Percentiles rank a stretch among this genome's conserved stretches.
phyloP scores from a whole-genome alignment of 2,797 vertebrate genomes.

The Danio kyathit region DNA sequence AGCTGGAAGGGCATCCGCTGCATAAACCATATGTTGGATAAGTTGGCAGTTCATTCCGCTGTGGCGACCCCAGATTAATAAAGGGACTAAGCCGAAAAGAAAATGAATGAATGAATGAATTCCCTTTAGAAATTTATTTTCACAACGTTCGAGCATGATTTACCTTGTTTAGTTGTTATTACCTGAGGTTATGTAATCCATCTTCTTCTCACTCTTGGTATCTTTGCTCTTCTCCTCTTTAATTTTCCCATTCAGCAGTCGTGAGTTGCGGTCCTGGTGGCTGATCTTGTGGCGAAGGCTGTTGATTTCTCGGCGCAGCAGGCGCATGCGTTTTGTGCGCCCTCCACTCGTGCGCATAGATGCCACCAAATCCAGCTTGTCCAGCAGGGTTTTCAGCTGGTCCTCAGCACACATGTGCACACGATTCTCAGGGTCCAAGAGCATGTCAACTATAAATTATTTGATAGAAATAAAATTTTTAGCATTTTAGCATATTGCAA shows the following conservation, averaged over 20 bases:
- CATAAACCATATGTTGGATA: too few relatives aligned
- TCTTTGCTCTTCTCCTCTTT: slow-evolving; percentile 64
- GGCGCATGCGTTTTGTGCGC: slow-evolving; percentile 90
- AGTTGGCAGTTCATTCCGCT: too few relatives aligned
- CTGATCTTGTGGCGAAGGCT: slow-evolving; percentile 86
- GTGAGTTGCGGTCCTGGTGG: slow-evolving; percentile 79
- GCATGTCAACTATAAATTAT: slow-evolving; percentile 86
- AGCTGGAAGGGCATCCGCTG: too few relatives aligned
- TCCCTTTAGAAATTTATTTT: background rate
- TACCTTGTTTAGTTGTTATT: background rate
- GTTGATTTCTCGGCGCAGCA: slow-evolving; percentile 94
- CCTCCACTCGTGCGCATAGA: slow-evolving; percentile 91
- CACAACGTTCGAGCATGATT: background rate
- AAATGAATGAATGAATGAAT: too few relatives aligned
- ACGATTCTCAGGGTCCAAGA: slow-evolving; percentile 91
- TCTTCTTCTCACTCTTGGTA: slow-evolving; percentile 60
- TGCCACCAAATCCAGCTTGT: slow-evolving; percentile 92
- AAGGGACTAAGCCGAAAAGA: too few relatives aligned
- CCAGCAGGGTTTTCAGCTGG: slow-evolving; percentile 93
- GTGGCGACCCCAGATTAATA: too few relatives aligned
- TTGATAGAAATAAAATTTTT: background rate
- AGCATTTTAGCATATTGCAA: background rate
- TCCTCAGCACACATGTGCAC: slow-evolving; percentile 89
- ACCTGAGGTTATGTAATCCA: slow-evolving; percentile 47
- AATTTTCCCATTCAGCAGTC: slow-evolving; percentile 76